A percentile compares a stretch with the other conserved stretches of the same genome.
These are phyloP conservation scores for Onychostoma macrolepis DNA, from an alignment of 2,113 vertebrate genomes.

Conservation along the genomic window DNA sequence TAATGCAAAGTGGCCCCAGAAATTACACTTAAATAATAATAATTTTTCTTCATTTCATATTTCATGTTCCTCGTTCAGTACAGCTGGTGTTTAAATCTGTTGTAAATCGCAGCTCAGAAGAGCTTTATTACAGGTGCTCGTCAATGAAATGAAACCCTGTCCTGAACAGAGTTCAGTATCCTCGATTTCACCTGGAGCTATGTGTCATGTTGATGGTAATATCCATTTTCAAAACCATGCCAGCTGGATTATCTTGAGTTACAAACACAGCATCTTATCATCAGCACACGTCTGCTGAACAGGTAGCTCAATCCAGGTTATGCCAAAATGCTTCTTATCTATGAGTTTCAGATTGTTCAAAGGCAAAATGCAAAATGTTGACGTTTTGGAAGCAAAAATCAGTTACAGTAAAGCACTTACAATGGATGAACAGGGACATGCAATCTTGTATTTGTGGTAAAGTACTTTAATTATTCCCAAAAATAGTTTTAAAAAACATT, in stretches of 20 bases:
- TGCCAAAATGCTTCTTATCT: not conserved
- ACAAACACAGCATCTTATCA: constrained; percentile 43
- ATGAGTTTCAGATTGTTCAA: constrained; percentile 6
- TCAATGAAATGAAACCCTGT: constrained; percentile 10
- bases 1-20: not conserved
- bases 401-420: not conserved
- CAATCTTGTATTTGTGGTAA: not conserved
- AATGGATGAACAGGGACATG: not conserved
- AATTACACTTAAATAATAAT: not conserved
- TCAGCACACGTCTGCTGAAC: constrained; percentile 30
- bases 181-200: constrained; percentile 38
- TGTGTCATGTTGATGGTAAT: constrained; percentile 3
- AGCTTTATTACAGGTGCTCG: not conserved
- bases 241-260: constrained; percentile 48
- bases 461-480: not conserved
- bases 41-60: not conserved
- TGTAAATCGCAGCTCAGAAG: not conserved
- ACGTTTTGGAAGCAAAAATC: not conserved
- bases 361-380: not conserved
- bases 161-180: constrained; percentile 27
- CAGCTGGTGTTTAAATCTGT: constrained; percentile 7
- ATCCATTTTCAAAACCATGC: constrained; percentile 41
- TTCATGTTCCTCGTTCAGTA: not conserved
- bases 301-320: constrained; percentile 40
- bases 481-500: too few species aligned